A percentile compares a stretch with the other conserved stretches of the same genome.
Evolutionary conservation across 2,888 invertebrate genomes (phyloP).

Genomic region (Crioceris asparagi): DNA sequence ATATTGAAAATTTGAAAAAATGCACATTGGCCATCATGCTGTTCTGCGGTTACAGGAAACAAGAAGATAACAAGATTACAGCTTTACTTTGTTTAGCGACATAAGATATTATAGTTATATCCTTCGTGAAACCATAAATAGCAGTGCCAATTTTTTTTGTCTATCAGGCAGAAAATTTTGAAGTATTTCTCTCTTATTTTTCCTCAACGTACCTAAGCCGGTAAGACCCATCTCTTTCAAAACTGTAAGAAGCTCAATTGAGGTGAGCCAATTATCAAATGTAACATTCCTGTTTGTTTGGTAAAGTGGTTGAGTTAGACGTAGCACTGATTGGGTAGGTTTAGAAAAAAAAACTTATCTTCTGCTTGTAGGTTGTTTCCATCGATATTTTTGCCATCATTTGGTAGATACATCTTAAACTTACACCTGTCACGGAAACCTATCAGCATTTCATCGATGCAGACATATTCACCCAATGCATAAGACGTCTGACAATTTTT

Average conservation of each 20-base stretch:
- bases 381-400: slow-evolving; percentile 8
- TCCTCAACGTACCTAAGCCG: too few relatives aligned
- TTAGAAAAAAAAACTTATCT: slow-evolving; percentile 6
- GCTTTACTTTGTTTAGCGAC: slow-evolving; percentile 9
- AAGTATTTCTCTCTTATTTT: too few relatives aligned
- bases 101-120: slow-evolving; percentile 9
- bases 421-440: slow-evolving; percentile 8
- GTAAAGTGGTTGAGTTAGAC: slow-evolving; percentile 7
- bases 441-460: slow-evolving; percentile 7
- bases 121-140: slow-evolving; percentile 6
- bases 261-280: slow-evolving; percentile 12
- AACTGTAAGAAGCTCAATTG: slow-evolving; percentile 7
- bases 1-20: too few relatives aligned
- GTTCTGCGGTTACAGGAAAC: slow-evolving; percentile 6
- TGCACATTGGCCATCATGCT: too few relatives aligned
- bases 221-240: slow-evolving; percentile 10
- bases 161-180: too few relatives aligned
- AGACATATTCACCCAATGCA: slow-evolving; percentile 5
- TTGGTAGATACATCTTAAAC: slow-evolving; percentile 10
- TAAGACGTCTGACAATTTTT: slow-evolving; percentile 7
- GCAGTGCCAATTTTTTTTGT: slow-evolving; percentile 8
- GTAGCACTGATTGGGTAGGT: slow-evolving; percentile 10
- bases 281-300: slow-evolving; percentile 8
- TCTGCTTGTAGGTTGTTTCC: slow-evolving; percentile 2
- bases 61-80: slow-evolving; percentile 8